Evolutionary conservation across 1,140 invertebrate genomes (phyloP), one percentile per base, ranked within the genome.

Genomic region (Triops cancriformis): DNA sequence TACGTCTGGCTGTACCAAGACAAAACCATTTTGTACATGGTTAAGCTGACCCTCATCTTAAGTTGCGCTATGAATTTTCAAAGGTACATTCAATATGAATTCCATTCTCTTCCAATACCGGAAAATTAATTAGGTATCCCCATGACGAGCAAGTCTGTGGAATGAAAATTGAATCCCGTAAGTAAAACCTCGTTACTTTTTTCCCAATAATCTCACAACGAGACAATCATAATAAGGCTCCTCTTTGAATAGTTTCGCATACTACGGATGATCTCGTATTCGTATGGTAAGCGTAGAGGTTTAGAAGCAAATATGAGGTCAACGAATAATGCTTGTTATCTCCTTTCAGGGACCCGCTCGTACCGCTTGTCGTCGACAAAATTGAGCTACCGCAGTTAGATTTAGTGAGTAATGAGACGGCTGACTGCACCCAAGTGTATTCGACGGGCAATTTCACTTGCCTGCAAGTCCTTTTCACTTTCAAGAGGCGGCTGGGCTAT

Each of bases 31-130:
- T 79, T 83, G 23, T 83, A 83, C 73, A 83, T 83, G 82, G 82
- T 83, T 77, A 83, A 83, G 80, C 85, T 95, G 78, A 95, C 93
- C 0, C 83, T 95, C 28, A 91, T 89, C 80, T 84, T 96, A 11
- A 95, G 93, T 9, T 96, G 94, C 82, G 92, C 93, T 4, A 96
- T 96, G 93, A 95, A 95, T 84, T 96, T 95, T 85, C 89, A 93
- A 81, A 93, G 94, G 77, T 96, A 96, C 83, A 23, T 7, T 6
- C 9, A 64, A 5, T 64, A 37, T 7, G 31, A 37, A 37, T 37
- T 37, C 31, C 2, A 37, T 37, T 37, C 31, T 37, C 31, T 37
- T 2, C 2, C 7, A 37, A 7, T 37, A 7, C 2, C 2, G 7
- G 31, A 7, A 37, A 37, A 37, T 4, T 37, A 4, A 37, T 4